Conservation (phyloP, 2,113 vertebrate genomes). For the Tyto alba region DNA sequence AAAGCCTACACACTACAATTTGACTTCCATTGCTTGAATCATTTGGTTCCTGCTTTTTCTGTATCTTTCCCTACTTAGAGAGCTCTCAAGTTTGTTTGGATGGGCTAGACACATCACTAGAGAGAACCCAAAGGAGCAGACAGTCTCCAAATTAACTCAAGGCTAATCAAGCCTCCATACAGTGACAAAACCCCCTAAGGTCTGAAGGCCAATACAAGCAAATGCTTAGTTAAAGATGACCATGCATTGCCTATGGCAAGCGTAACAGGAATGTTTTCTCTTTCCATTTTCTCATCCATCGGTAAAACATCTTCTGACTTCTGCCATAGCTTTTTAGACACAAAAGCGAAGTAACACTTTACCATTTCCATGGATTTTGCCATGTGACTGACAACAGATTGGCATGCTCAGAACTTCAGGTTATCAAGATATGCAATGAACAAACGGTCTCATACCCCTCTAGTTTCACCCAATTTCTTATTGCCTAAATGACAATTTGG, state of each 20-base stretch:
- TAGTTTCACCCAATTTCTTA: not conserved
- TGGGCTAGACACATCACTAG: not conserved
- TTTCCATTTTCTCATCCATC: not conserved
- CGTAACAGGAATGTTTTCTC: not conserved
- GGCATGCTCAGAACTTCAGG: not conserved
- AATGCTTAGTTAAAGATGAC: not conserved
- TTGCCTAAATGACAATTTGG: not conserved
- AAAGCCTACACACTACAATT: not conserved
- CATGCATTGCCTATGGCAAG: not conserved
- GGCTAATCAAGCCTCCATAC: not conserved
- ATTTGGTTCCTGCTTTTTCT: not conserved
- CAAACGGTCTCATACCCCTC: not conserved
- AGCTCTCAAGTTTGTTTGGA: not conserved
- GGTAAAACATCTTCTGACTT: not conserved
- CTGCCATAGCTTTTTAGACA: not conserved
- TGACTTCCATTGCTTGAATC: not conserved
- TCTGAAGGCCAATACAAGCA: not conserved
- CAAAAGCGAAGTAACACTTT: not conserved
- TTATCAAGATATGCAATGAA: not conserved
- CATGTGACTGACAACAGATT: not conserved
- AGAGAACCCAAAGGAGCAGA: not conserved
- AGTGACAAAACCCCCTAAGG: not conserved
- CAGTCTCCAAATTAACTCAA: not conserved
- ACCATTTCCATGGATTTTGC: not conserved
- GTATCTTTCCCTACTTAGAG: not conserved